Evolutionary conservation across 2,888 invertebrate species (phyloP).

Genomic region (Aphidius colemani): DNA sequence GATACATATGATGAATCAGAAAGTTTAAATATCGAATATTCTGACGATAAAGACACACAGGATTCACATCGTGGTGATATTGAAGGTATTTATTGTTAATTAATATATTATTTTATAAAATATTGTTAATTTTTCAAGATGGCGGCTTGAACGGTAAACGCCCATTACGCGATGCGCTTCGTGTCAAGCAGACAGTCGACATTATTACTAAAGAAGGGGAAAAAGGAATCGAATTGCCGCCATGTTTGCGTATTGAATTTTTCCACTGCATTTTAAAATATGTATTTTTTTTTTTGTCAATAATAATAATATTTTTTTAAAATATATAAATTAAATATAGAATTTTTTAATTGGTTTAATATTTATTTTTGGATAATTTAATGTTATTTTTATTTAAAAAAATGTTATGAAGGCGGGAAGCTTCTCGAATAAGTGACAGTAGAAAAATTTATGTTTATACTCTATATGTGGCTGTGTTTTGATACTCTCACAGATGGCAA

Average conservation of each 20-base stretch:
- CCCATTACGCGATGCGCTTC: constrained; percentile 40
- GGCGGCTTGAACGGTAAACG: constrained; percentile 47
- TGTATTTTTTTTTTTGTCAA: too few species aligned
- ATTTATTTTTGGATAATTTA: too few species aligned
- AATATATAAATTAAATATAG: too few species aligned
- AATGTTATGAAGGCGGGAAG: too few species aligned
- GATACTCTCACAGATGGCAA: too few species aligned
- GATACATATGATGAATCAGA: constrained; percentile 42
- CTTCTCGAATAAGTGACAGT: too few species aligned
- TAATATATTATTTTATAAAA: constrained; percentile 32
- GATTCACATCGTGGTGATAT: constrained; percentile 46
- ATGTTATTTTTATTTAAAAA: too few species aligned
- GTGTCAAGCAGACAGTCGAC: constrained; percentile 18
- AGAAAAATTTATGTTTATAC: too few species aligned
- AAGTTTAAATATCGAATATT: constrained; percentile 44
- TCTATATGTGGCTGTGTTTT: too few species aligned
- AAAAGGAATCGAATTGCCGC: constrained; percentile 3
- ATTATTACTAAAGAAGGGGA: background rate
- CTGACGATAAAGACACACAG: constrained; percentile 39
- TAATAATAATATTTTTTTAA: too few species aligned
- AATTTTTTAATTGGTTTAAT: too few species aligned
- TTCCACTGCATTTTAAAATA: too few species aligned
- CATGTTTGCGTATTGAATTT: background rate
- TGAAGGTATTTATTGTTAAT: constrained; percentile 52
- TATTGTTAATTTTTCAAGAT: constrained; percentile 51